Evolutionary conservation across 2,113 vertebrate species (phyloP).

Genomic region (Heterotilapia buettikoferi): DNA sequence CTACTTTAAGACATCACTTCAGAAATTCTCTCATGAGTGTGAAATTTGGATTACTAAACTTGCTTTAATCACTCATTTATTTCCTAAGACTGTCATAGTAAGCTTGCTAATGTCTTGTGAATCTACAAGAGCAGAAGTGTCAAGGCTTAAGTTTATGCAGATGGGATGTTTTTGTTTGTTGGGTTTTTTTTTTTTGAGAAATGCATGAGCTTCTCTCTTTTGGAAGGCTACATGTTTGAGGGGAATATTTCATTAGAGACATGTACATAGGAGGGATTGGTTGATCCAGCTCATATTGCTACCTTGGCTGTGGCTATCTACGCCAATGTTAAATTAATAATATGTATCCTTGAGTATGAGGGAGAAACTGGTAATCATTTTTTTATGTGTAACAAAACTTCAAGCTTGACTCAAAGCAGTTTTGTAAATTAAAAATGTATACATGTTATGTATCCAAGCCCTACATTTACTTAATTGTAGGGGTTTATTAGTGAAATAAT

Average conservation of each 20-base stretch:
- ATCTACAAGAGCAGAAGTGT: constrained; percentile 4
- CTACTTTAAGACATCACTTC: constrained; percentile 32
- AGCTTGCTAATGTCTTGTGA: constrained; percentile 29
- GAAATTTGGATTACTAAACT: constrained; percentile 51
- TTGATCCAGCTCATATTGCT: not conserved
- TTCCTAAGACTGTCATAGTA: constrained; percentile 9
- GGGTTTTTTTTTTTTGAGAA: not conserved
- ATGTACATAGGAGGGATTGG: not conserved
- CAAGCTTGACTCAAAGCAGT: not conserved
- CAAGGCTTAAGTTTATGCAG: not conserved
- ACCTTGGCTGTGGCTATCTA: not conserved
- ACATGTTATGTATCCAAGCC: not conserved
- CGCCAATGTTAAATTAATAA: not conserved
- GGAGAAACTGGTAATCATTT: not conserved
- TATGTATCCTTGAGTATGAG: not conserved
- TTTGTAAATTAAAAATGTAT: not conserved
- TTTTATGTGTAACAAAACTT: not conserved
- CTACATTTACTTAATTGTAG: not conserved
- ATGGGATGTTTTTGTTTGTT: not conserved
- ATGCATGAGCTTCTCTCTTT: not conserved
- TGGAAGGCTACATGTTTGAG: not conserved
- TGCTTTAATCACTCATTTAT: constrained; percentile 47
- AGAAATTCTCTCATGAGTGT: constrained; percentile 41
- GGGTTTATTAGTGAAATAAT: not conserved
- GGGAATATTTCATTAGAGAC: not conserved